phyloP scores from a whole-genome alignment of 2,113 vertebrate species.

The Recurvirostra avosetta region DNA sequence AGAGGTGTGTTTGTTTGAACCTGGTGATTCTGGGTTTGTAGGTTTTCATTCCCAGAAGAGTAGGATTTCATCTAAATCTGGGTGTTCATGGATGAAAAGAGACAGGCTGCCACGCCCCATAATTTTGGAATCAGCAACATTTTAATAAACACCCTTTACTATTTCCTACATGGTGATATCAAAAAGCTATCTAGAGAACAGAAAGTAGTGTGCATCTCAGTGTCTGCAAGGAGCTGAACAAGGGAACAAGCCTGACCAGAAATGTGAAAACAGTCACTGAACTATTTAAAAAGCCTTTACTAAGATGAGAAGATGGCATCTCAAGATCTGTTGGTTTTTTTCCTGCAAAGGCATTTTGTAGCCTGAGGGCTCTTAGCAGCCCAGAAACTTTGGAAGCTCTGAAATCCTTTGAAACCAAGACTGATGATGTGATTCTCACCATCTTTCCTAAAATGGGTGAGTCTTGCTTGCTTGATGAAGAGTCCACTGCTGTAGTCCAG shows the following conservation, averaged over 20 bases:
- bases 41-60: not conserved
- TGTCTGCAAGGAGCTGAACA: not conserved
- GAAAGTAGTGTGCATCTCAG: not conserved
- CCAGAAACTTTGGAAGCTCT: not conserved
- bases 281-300: not conserved
- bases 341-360: not conserved
- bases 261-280: not conserved
- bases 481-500: not conserved
- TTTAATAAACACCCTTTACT: not conserved
- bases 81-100: not conserved
- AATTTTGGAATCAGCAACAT: not conserved
- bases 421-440: conserved; percentile 44
- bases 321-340: not conserved
- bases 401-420: not conserved
- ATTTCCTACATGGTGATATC: not conserved
- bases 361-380: not conserved
- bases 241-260: not conserved
- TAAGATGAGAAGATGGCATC: not conserved
- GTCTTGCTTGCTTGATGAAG: not conserved
- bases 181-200: not conserved
- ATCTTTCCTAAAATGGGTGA: conserved; percentile 73
- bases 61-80: not conserved
- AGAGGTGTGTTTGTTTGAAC: not conserved
- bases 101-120: fast-evolving
- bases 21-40: not conserved